A percentile compares a stretch with the other conserved stretches of the same genome.
Evolutionary conservation across 1,140 invertebrate genomes (phyloP).

Genomic region (Spodoptera litura): DNA sequence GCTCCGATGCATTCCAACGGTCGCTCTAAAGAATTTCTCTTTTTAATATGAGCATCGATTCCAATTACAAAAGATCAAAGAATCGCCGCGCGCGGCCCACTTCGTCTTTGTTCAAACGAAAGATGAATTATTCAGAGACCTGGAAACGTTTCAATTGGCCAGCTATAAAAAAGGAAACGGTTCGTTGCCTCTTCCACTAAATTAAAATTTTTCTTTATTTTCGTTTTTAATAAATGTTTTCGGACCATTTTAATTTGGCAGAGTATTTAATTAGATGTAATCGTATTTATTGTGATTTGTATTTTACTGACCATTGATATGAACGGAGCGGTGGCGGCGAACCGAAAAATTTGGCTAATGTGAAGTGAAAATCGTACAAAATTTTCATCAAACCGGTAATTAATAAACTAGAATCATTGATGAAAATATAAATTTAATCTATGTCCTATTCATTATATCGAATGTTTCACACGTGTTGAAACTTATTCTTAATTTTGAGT

Average conservation of each 20-base stretch:
- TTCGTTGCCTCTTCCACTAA: constrained; percentile 85
- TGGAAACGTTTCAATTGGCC: constrained; percentile 86
- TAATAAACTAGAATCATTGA: too few species aligned
- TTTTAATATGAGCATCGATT: constrained; percentile 86
- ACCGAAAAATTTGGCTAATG: constrained; percentile 10
- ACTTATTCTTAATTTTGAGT: too few species aligned
- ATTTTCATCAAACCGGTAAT: constrained; percentile 2
- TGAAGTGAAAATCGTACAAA: neutral
- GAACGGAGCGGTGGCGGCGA: neutral
- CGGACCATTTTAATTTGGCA: constrained; percentile 60
- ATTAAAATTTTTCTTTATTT: constrained; percentile 84
- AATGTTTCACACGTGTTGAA: too few species aligned
- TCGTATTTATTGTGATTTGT: constrained; percentile 34
- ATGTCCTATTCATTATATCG: too few species aligned
- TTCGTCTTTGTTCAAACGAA: constrained; percentile 86
- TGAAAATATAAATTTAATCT: too few species aligned
- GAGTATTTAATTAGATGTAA: constrained; percentile 39
- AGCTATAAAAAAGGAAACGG: constrained; percentile 85
- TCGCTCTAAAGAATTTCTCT: constrained; percentile 81
- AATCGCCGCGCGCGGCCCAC: constrained; percentile 84
- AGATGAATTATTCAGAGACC: constrained; percentile 86
- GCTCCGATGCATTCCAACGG: constrained; percentile 83
- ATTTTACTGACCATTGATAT: constrained; percentile 36
- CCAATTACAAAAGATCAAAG: constrained; percentile 86
- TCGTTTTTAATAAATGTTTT: constrained; percentile 63